Evolutionary conservation across 2,797 vertebrate genomes (phyloP), one percentile per base, ranked within the genome.

Genomic region (Orientallactaga sibirica): DNA sequence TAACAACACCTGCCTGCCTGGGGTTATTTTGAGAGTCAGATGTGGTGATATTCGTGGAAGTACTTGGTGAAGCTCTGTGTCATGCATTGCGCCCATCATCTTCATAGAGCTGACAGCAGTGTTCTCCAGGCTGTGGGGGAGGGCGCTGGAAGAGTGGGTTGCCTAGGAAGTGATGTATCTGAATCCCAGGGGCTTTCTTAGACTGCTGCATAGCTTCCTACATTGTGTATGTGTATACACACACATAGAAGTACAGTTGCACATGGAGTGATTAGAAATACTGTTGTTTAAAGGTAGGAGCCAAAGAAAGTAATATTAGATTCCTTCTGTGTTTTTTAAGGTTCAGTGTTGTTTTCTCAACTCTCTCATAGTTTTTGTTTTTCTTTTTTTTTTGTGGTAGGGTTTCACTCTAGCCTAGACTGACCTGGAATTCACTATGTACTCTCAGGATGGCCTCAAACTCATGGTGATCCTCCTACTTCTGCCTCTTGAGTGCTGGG

Each of bases 1-100:
- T 27, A 93, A 20, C 58, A 80, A 29, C 82, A 87, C 70, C 62
- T 90, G 76, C 88, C 79, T 74, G 90, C 86, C 52, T 52, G 14
- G 48, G 27, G 48, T 86, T 95, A 86, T 88, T 96, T 90, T 87
- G 85, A 96, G 92, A 94, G 16, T 87, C 91, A 67, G 43, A 68
- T 55, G 66, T 67, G 82, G 20, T 85, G 48, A 83, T 80, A 20
- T 71, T 68, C 76, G 78, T 92, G 80, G 58, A 93, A 68, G 68
- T 55, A 19, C 87, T 94, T 87, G 77, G 66, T 79, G 86, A 93
- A 93, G 86, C 61, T 80, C 88, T 37, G 6, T 74, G 70, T 74
- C 68, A 43, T 2, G 5, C 24, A 19, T 52, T 73, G 41, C 6
- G 3, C 62, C 22, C 0, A 5, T 88, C 8, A 2, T 79, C 77